Conservation (phyloP, 2,113 vertebrate genomes). For the Phodopus roborovskii region DNA sequence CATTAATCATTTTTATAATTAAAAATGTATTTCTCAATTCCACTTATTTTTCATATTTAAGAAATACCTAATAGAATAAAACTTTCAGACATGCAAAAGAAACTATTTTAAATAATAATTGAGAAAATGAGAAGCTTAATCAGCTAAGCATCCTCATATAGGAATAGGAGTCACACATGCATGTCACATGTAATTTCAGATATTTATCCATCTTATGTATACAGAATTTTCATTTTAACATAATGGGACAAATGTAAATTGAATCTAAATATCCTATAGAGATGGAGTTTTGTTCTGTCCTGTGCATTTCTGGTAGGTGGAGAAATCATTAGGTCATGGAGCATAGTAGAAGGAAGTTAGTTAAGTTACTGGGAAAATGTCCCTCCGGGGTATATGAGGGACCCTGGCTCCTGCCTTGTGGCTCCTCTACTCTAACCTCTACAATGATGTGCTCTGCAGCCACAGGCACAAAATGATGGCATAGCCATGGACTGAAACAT, state of each 20-base stretch:
- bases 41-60: constrained; percentile 42
- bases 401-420: not conserved
- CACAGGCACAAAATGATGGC: not conserved
- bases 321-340: not conserved
- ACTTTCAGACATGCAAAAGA: constrained; percentile 16
- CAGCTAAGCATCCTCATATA: not conserved
- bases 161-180: not conserved
- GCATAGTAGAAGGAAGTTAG: too few relatives aligned
- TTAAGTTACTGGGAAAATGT: too few relatives aligned
- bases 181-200: not conserved
- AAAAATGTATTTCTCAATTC: constrained; percentile 69
- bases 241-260: not conserved
- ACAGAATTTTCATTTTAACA: not conserved
- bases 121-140: not conserved
- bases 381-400: not conserved
- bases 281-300: not conserved
- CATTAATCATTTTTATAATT: constrained; percentile 74
- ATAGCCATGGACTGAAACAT: not conserved
- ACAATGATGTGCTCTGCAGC: not conserved
- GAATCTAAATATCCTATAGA: not conserved
- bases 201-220: not conserved
- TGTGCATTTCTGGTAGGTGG: not conserved
- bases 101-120: constrained; percentile 14
- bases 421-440: not conserved
- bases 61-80: constrained; percentile 53